Percentiles rank a stretch among this genome's conserved stretches.
Conservation (phyloP, 2,797 vertebrate genomes). For the Amniataba percoides region DNA sequence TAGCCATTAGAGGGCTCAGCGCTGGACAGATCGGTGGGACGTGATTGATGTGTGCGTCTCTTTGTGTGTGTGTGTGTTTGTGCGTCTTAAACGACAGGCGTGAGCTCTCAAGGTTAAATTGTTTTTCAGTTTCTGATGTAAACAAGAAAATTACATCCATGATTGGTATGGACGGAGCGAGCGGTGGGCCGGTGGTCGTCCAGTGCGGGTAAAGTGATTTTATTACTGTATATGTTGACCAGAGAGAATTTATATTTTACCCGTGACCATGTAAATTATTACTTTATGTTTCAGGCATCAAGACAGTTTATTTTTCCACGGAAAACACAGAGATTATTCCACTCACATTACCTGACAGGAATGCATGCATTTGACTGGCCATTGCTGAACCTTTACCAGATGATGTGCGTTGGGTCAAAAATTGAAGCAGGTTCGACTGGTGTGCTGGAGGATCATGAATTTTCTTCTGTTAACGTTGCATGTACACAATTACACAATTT, state of each 20-base stretch:
- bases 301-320: background rate
- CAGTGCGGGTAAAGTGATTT: background rate
- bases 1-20: conserved; percentile 61
- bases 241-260: background rate
- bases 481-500: too few relatives aligned
- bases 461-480: background rate
- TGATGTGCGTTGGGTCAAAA: background rate
- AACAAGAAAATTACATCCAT: conserved; percentile 55
- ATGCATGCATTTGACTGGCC: background rate
- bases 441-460: background rate
- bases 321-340: background rate
- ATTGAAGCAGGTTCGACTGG: background rate
- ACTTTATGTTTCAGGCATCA: background rate
- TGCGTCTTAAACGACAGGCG: conserved; percentile 40
- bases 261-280: background rate
- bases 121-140: conserved; percentile 49
- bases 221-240: background rate
- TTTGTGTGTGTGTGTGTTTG: conserved; percentile 24
- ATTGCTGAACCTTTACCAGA: too few relatives aligned
- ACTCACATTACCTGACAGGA: background rate
- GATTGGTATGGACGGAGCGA: conserved; percentile 8
- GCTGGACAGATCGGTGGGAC: conserved; percentile 38
- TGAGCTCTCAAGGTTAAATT: conserved; percentile 68
- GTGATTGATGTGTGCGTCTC: conserved; percentile 60
- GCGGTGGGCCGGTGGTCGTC: background rate